phyloP scores from a whole-genome alignment of 2,888 invertebrate species.

The Synergus japonicus region DNA sequence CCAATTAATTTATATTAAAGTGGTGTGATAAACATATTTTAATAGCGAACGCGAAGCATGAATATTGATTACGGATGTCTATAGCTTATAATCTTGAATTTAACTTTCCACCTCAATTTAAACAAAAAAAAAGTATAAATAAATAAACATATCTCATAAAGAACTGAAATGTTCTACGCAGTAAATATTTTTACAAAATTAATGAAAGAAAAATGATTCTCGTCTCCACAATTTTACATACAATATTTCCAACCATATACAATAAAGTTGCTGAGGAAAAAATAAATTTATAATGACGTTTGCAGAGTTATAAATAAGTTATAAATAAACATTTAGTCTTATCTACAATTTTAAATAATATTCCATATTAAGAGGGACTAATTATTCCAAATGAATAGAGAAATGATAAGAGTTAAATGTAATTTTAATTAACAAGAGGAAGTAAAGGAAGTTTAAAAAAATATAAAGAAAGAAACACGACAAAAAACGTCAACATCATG shows the following conservation, averaged over 20 bases:
- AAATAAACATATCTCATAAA: neutral
- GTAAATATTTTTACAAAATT: neutral
- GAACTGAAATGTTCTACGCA: neutral
- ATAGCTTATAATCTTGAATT: no score
- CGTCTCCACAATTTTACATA: neutral
- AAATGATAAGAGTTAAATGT: neutral
- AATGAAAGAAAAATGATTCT: neutral
- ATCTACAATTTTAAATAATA: neutral
- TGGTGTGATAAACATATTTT: no score
- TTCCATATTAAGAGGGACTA: neutral
- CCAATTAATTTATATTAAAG: no score
- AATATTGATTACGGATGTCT: no score
- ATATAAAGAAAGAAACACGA: neutral
- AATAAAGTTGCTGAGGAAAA: neutral
- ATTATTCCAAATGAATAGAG: neutral
- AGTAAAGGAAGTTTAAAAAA: neutral
- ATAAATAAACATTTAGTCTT: neutral
- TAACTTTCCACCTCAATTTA: no score
- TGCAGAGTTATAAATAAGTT: neutral
- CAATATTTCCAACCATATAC: neutral
- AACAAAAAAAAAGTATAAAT: no score
- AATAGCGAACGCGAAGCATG: no score
- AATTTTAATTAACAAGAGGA: neutral
- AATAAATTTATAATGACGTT: neutral
- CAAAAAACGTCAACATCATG: slow-evolving; percentile 29